Evolutionary conservation across 2,888 invertebrate genomes (phyloP).

Genomic region (Leucoma salicis): DNA sequence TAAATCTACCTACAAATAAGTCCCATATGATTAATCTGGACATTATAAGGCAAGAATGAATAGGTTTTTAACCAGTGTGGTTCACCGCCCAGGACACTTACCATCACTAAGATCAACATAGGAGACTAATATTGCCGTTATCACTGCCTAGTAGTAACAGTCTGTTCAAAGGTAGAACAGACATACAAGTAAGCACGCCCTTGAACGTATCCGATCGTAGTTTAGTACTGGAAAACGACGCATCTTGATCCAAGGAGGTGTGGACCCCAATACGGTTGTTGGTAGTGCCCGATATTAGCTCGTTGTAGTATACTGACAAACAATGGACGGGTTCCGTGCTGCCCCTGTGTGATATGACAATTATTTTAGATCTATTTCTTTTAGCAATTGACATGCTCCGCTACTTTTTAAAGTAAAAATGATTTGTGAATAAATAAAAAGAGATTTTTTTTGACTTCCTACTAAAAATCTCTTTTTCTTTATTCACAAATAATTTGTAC

Average conservation of each 20-base stretch:
- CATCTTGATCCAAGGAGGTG: constrained; percentile 86
- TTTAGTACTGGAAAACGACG: constrained; percentile 91
- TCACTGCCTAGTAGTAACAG: constrained; percentile 95
- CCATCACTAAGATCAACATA: constrained; percentile 82
- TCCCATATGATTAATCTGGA: too few relatives aligned
- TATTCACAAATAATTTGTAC: too few relatives aligned
- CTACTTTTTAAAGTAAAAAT: too few relatives aligned
- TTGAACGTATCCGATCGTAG: constrained; percentile 94
- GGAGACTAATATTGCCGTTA: constrained; percentile 91
- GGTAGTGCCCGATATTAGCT: constrained; percentile 94
- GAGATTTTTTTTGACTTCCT: too few relatives aligned
- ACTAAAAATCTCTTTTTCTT: too few relatives aligned
- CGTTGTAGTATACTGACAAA: constrained; percentile 88
- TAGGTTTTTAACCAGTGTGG: too few relatives aligned
- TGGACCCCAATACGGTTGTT: constrained; percentile 96
- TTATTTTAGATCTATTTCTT: too few relatives aligned
- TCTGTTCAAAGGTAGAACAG: constrained; percentile 94
- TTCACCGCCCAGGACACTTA: too few relatives aligned
- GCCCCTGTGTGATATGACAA: constrained; percentile 82
- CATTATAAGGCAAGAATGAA: too few relatives aligned
- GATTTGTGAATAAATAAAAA: too few relatives aligned
- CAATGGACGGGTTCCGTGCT: constrained; percentile 96
- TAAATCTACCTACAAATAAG: too few relatives aligned
- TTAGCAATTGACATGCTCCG: too few relatives aligned
- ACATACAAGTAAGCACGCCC: constrained; percentile 95